Percentiles rank a stretch among this genome's conserved stretches.
These are phyloP conservation scores for Leptinotarsa texana DNA, from an alignment of 1,140 invertebrate genomes.

Conservation along the genomic window DNA sequence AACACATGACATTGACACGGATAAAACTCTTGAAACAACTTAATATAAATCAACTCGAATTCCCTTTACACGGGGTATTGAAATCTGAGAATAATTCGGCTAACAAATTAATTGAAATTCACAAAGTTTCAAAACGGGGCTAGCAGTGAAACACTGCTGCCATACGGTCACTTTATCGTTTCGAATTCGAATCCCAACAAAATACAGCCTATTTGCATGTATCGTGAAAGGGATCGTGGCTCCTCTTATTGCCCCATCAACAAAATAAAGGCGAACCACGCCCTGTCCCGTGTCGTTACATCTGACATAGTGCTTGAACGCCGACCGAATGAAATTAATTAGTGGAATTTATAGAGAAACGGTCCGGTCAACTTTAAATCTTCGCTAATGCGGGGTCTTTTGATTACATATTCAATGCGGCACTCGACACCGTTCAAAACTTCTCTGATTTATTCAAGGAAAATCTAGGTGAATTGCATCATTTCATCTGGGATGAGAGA, in stretches of 20 bases:
- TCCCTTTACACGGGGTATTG: too few relatives aligned
- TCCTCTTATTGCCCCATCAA: neutral
- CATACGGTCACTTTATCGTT: too few relatives aligned
- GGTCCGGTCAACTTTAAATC: constrained; percentile 40
- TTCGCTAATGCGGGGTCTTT: constrained; percentile 29
- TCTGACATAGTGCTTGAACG: constrained; percentile 35
- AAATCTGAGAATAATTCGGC: too few relatives aligned
- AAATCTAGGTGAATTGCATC: constrained; percentile 11
- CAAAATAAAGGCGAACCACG: constrained; percentile 9
- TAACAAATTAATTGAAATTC: too few relatives aligned
- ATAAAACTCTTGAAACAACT: too few relatives aligned
- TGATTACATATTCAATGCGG: constrained; percentile 40
- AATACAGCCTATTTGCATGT: too few relatives aligned
- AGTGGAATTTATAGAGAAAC: constrained; percentile 40
- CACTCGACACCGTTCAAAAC: constrained; percentile 18
- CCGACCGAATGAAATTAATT: constrained; percentile 38
- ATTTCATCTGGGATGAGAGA: neutral
- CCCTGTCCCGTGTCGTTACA: constrained; percentile 21
- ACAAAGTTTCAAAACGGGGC: too few relatives aligned
- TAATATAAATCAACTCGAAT: too few relatives aligned
- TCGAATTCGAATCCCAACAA: too few relatives aligned
- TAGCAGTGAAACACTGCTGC: too few relatives aligned
- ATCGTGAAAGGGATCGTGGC: too few relatives aligned
- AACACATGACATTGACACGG: too few relatives aligned
- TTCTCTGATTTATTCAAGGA: constrained; percentile 37